A percentile compares a stretch with the other conserved stretches of the same genome.
Conservation (phyloP, 2,888 invertebrate genomes). For the Serripes groenlandicus region DNA sequence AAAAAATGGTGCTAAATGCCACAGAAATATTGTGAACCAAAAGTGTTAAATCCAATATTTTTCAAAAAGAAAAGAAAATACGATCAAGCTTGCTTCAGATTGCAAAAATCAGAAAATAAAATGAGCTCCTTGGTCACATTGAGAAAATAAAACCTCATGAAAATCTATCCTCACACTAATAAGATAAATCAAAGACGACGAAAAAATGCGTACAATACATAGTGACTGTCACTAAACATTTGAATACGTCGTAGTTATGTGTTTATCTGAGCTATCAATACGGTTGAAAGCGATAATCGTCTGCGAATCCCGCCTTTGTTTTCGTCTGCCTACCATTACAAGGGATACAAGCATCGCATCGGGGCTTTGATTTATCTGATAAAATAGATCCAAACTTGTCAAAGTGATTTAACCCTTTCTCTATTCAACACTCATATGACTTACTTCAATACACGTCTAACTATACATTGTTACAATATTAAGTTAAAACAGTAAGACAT, state of each 20-base stretch:
- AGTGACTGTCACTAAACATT: constrained; percentile 5
- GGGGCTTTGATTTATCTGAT: constrained; percentile 18
- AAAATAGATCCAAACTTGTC: constrained; percentile 21
- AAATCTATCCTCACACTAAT: background rate
- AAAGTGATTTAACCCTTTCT: background rate
- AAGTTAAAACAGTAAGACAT: too few relatives aligned
- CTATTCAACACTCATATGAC: too few relatives aligned
- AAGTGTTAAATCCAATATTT: background rate
- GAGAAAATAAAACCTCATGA: background rate
- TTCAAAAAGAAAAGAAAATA: background rate
- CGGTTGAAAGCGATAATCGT: constrained; percentile 48
- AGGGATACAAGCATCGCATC: constrained; percentile 4
- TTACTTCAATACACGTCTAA: too few relatives aligned
- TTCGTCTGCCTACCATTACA: constrained; percentile 28
- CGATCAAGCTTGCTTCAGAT: background rate
- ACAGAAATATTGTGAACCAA: too few relatives aligned
- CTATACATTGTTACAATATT: too few relatives aligned
- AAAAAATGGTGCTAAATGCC: too few relatives aligned
- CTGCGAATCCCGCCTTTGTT: constrained; percentile 64
- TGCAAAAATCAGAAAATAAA: background rate
- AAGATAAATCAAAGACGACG: background rate
- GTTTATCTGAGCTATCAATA: constrained; percentile 26
- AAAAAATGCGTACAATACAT: background rate
- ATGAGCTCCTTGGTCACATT: background rate
- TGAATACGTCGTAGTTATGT: constrained; percentile 5